These are phyloP conservation scores for Lepisosteus oculatus DNA, from an alignment of 2,113 vertebrate species.

Conservation along the genomic window DNA sequence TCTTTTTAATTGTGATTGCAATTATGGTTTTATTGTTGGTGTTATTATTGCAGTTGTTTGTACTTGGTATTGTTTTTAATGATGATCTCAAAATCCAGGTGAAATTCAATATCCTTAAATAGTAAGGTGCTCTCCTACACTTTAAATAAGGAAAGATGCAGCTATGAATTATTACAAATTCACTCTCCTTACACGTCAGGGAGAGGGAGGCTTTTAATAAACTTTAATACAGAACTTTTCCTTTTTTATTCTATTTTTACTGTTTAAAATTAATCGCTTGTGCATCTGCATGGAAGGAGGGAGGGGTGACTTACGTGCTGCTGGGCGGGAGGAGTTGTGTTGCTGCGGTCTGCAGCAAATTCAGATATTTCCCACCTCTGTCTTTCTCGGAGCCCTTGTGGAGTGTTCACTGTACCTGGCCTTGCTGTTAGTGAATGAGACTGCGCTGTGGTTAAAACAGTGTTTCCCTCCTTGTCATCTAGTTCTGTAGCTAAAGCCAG, in stretches of 20 bases:
- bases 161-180: conserved; percentile 55
- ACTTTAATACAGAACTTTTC: conserved; percentile 34
- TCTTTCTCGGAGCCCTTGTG: too few species aligned
- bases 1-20: conserved; percentile 48
- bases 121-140: conserved; percentile 70
- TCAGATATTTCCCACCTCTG: too few species aligned
- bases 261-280: conserved; percentile 28
- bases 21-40: conserved; percentile 45
- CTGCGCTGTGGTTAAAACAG: too few species aligned
- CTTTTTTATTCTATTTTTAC: conserved; percentile 31
- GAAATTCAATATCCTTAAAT: conserved; percentile 55
- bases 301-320: conserved; percentile 28
- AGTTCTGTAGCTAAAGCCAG: too few species aligned
- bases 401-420: too few species aligned
- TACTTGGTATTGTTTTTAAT: conserved; percentile 49
- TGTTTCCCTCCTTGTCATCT: too few species aligned
- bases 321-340: neutral
- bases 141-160: conserved; percentile 68
- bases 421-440: too few species aligned
- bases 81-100: conserved; percentile 53
- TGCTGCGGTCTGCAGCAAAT: too few species aligned
- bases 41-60: conserved; percentile 49
- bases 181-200: conserved; percentile 42
- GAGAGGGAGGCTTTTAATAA: conserved; percentile 41
- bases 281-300: conserved; percentile 16